Base-by-base conservation (phyloP, 2,113 vertebrate genomes). In the Piaya cayana region DNA sequence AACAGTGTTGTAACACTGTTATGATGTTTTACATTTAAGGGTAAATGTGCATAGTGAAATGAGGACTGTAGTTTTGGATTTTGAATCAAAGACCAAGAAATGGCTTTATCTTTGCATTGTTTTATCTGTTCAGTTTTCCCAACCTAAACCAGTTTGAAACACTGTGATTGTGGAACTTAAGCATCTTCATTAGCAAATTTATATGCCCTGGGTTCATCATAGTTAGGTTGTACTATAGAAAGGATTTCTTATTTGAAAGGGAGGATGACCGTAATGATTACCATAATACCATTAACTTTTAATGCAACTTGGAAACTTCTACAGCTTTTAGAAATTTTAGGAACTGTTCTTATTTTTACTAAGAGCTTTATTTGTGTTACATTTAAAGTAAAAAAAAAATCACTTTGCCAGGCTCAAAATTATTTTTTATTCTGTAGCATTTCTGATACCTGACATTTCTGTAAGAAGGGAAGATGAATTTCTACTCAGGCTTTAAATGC, bases 11-110 rank as follows among this genome's bases (percentile, higher is more conserved):
- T 42, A 32, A 62, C 47, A 18, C 12, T 78, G 26, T 72, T 49
- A 79, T 16, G 16, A 55, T 58, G 27, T 82, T 95, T 88, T 59
- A 43, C 42, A 49, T 96, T 63, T 36, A 75, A 39, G 37, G 80
- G 15, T 63, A 77, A 52, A 43, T 65, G 3, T 74, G 11, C 13
- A 29, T 30, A 49, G 9, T 59, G 49, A 64, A 76, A 59, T 0
- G 1, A n/a, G 8, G 67, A 45, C 12, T 65, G 15, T 32, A 47
- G 19, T 50, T 63, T 42, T 3, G 3, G 3, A 2, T 1, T 67
- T 82, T 84, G 12, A 56, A 69, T 60, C 8, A 62, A 34, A 92
- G 71, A 79, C 5, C 5, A 30, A 55, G 25, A 65, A 80, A 70
- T 37, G 11, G 6, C 9, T 53, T 56, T 62, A 39, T 86, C 22